A percentile compares a stretch with the other conserved stretches of the same genome.
phyloP scores from a whole-genome alignment of 1,140 invertebrate genomes.

The Musca vetustissima region DNA sequence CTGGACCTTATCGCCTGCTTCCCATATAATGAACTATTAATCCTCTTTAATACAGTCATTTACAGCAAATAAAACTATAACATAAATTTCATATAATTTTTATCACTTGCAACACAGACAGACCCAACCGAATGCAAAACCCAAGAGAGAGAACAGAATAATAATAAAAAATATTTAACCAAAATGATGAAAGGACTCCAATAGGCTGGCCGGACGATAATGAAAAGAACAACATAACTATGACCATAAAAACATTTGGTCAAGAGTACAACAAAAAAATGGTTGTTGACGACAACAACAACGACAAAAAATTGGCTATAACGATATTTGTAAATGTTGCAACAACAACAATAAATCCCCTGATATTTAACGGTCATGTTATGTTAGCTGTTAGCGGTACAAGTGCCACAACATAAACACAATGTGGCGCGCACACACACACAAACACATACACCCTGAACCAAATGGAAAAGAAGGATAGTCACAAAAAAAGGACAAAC shows the following conservation, averaged over 20 bases:
- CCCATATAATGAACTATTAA: too few relatives aligned
- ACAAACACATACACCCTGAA: neutral
- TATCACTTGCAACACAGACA: too few relatives aligned
- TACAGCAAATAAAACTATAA: too few relatives aligned
- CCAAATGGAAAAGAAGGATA: neutral
- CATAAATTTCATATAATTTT: too few relatives aligned
- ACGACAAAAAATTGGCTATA: neutral
- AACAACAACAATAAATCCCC: slow-evolving; percentile 21
- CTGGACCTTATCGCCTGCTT: too few relatives aligned
- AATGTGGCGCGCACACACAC: neutral
- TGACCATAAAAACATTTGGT: slow-evolving; percentile 5
- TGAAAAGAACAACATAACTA: neutral
- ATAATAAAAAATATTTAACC: too few relatives aligned
- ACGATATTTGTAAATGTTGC: neutral
- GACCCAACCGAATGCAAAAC: too few relatives aligned
- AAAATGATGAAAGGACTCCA: too few relatives aligned
- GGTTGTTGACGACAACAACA: too few relatives aligned
- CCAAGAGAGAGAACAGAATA: too few relatives aligned
- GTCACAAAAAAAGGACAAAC: too few relatives aligned
- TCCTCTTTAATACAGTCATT: too few relatives aligned
- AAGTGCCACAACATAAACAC: neutral
- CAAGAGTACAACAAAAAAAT: neutral
- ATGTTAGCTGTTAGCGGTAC: neutral
- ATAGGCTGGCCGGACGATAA: neutral
- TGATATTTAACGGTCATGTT: slow-evolving; percentile 11